Evolutionary conservation across 2,888 invertebrate species (phyloP).

Genomic region (Panorpa germanica): DNA sequence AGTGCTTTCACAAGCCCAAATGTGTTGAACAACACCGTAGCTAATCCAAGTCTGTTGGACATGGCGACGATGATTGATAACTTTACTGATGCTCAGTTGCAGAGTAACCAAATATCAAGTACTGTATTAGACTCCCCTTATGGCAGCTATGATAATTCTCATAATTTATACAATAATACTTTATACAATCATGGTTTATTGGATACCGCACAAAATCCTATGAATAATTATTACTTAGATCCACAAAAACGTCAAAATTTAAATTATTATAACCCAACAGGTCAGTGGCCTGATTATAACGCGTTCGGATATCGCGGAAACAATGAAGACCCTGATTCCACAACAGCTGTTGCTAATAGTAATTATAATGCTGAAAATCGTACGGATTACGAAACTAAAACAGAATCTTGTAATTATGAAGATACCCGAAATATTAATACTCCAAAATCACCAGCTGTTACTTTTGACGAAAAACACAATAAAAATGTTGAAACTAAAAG

Average conservation of each 20-base stretch:
- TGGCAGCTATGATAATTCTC: constrained; percentile 34
- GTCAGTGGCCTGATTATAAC: constrained; percentile 31
- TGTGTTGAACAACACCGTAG: constrained; percentile 19
- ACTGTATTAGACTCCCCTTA: constrained; percentile 58
- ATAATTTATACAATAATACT: constrained; percentile 36
- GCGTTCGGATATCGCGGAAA: constrained; percentile 21
- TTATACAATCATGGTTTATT: constrained; percentile 43
- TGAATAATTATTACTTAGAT: constrained; percentile 27
- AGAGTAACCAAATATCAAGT: constrained; percentile 72
- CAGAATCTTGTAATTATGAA: constrained; percentile 16
- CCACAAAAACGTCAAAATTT: constrained; percentile 27
- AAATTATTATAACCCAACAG: too few relatives aligned
- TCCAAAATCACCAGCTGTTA: constrained; percentile 15
- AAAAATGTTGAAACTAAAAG: neutral
- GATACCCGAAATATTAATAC: constrained; percentile 24
- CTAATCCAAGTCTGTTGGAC: constrained; percentile 38
- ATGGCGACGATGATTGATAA: constrained; percentile 63
- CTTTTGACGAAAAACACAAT: too few relatives aligned
- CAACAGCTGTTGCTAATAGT: constrained; percentile 34
- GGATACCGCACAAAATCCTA: constrained; percentile 31
- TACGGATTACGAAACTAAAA: constrained; percentile 17
- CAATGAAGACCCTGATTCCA: constrained; percentile 60
- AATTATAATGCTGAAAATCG: constrained; percentile 28
- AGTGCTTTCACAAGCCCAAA: constrained; percentile 26
- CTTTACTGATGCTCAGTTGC: constrained; percentile 57